Evolutionary conservation across 2,888 invertebrate genomes (phyloP).

Genomic region (Callimorpha dominula): DNA sequence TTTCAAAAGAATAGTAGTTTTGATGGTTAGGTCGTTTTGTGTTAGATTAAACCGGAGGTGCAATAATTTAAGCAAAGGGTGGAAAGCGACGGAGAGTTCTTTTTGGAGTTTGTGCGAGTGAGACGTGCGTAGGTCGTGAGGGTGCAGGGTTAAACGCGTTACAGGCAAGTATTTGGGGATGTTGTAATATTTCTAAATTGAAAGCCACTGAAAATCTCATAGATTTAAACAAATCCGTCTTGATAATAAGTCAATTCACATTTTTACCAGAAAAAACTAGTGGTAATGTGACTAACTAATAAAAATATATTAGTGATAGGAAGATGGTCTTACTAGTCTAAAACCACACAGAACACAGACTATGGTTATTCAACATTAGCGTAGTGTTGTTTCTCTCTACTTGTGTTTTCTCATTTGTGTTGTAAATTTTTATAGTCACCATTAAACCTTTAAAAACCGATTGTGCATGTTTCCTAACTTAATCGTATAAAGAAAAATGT

Average conservation of each 20-base stretch:
- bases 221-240: neutral
- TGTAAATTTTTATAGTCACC: neutral
- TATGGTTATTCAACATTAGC: neutral
- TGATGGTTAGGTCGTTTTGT: slow-evolving; percentile 62
- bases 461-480: too few species aligned
- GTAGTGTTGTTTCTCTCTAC: neutral
- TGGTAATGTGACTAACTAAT: neutral
- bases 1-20: slow-evolving; percentile 50
- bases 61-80: slow-evolving; percentile 87
- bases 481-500: too few species aligned
- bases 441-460: too few species aligned
- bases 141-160: slow-evolving; percentile 81
- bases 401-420: neutral
- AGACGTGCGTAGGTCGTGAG: slow-evolving; percentile 85
- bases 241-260: neutral
- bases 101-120: slow-evolving; percentile 87
- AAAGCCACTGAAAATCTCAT: neutral
- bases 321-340: neutral
- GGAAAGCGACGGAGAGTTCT: slow-evolving; percentile 85
- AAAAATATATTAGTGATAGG: neutral
- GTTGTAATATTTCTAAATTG: neutral
- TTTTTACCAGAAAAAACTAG: neutral
- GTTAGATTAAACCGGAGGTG: slow-evolving; percentile 71
- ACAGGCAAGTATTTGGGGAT: slow-evolving; percentile 67
- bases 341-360: too few species aligned